Evolutionary conservation across 1,140 invertebrate genomes (phyloP).

Genomic region (Probaryconus sp.): DNA sequence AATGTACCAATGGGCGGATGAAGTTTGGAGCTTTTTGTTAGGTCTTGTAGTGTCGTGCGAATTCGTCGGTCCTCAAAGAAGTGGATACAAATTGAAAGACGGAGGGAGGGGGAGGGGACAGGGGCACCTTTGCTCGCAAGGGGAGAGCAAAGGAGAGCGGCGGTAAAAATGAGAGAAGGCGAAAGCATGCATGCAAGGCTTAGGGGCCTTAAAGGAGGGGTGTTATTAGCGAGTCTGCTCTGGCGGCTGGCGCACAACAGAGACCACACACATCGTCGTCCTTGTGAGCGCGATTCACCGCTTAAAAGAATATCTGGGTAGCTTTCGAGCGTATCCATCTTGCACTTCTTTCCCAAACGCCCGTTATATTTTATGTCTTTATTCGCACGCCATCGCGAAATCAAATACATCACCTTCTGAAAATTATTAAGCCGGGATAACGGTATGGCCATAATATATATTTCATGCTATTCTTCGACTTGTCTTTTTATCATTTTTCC

Average conservation of each 20-base stretch:
- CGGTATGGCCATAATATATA: constrained; percentile 18
- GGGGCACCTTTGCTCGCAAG: constrained; percentile 4
- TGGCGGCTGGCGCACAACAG: constrained; percentile 72
- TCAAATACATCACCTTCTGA: constrained; percentile 59
- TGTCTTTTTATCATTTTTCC: constrained; percentile 26
- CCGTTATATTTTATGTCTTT: constrained; percentile 75
- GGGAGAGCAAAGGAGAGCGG: constrained; percentile 27
- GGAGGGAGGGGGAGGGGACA: constrained; percentile 33
- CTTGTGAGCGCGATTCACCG: constrained; percentile 32
- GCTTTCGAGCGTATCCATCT: constrained; percentile 45
- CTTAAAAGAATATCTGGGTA: constrained; percentile 18
- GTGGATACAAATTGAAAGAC: constrained; percentile 40
- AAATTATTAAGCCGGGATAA: constrained; percentile 41
- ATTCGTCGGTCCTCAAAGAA: background rate
- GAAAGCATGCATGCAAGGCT: constrained; percentile 40
- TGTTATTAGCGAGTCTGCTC: constrained; percentile 74
- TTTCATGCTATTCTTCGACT: background rate
- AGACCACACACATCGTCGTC: constrained; percentile 75
- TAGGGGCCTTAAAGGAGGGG: constrained; percentile 61
- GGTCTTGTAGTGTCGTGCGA: constrained; percentile 18
- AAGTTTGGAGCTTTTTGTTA: constrained; percentile 69
- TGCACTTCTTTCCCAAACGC: constrained; percentile 63
- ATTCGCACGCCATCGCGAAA: constrained; percentile 65
- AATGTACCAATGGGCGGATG: constrained; percentile 65
- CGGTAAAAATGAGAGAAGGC: constrained; percentile 15